These are phyloP conservation scores for Pilophorus perplexus DNA, from an alignment of 2,888 invertebrate genomes.

Conservation along the genomic window DNA sequence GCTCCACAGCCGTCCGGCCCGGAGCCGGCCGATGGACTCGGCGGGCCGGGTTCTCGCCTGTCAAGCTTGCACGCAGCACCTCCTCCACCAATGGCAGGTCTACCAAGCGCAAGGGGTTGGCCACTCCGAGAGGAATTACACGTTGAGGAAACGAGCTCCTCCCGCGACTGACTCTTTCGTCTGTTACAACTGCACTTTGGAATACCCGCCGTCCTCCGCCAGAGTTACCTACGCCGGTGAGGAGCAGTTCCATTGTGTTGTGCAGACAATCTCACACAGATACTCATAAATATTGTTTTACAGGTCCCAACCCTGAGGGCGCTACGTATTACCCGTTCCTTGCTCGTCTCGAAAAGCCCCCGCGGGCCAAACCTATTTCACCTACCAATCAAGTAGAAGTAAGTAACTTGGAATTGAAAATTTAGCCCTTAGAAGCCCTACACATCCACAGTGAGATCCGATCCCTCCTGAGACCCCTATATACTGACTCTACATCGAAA, in stretches of 20 bases:
- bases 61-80: conserved; percentile 76
- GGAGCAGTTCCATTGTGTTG: conserved; percentile 50
- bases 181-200: conserved; percentile 84
- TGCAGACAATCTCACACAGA: too few species aligned
- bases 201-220: conserved; percentile 75
- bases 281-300: too few species aligned
- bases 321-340: conserved; percentile 91
- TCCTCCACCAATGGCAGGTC: conserved; percentile 87
- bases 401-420: neutral
- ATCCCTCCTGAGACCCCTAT: too few species aligned
- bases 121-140: conserved; percentile 75
- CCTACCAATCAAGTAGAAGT: conserved; percentile 53
- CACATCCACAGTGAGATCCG: too few species aligned
- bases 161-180: conserved; percentile 56
- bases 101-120: conserved; percentile 66
- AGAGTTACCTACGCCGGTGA: conserved; percentile 67
- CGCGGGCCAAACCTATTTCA: conserved; percentile 75
- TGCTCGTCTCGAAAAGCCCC: conserved; percentile 70
- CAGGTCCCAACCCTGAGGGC: conserved; percentile 49
- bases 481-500: too few species aligned
- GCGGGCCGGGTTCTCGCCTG: conserved; percentile 61
- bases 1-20: conserved; percentile 79
- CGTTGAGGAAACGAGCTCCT: conserved; percentile 65
- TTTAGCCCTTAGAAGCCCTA: neutral
- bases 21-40: conserved; percentile 83